phyloP scores from a whole-genome alignment of 2,113 vertebrate species.

The Neotoma lepida region DNA sequence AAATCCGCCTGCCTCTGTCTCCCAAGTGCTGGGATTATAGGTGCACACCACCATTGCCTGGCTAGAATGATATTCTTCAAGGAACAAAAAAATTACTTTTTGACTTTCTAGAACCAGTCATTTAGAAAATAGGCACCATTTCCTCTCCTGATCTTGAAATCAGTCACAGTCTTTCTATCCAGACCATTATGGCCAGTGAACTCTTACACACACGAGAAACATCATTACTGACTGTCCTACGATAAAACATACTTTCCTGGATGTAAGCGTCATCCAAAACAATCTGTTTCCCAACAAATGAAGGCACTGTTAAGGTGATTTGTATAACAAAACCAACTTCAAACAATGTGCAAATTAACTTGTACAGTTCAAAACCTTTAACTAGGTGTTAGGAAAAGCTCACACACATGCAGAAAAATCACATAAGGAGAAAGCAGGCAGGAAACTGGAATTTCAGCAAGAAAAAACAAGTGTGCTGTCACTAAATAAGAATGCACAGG shows the following conservation, averaged over 20 bases:
- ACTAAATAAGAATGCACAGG: not conserved
- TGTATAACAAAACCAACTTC: slow-evolving; percentile 31
- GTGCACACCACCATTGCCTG: too few species aligned
- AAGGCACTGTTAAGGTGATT: slow-evolving; percentile 14
- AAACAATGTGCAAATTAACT: slow-evolving; percentile 58
- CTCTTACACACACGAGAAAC: not conserved
- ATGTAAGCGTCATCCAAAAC: slow-evolving; percentile 8
- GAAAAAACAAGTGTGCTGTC: not conserved
- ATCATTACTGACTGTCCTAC: not conserved
- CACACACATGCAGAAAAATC: slow-evolving; percentile 56
- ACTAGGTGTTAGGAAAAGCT: slow-evolving; percentile 54
- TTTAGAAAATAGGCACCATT: not conserved
- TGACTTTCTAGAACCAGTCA: slow-evolving; percentile 25
- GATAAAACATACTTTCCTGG: not conserved
- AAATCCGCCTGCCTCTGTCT: too few species aligned
- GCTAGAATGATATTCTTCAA: not conserved
- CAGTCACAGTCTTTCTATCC: not conserved
- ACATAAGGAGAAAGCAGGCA: slow-evolving; percentile 21
- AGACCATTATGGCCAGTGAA: not conserved
- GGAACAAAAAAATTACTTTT: slow-evolving; percentile 39
- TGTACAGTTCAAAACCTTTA: not conserved
- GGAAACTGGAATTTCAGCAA: not conserved
- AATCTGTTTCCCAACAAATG: slow-evolving; percentile 16
- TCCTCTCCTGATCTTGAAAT: not conserved
- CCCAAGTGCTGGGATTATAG: too few species aligned